Percentiles rank a stretch among this genome's conserved stretches.
Evolutionary conservation across 2,888 invertebrate genomes (phyloP).

Genomic region (Teleogryllus oceanicus): DNA sequence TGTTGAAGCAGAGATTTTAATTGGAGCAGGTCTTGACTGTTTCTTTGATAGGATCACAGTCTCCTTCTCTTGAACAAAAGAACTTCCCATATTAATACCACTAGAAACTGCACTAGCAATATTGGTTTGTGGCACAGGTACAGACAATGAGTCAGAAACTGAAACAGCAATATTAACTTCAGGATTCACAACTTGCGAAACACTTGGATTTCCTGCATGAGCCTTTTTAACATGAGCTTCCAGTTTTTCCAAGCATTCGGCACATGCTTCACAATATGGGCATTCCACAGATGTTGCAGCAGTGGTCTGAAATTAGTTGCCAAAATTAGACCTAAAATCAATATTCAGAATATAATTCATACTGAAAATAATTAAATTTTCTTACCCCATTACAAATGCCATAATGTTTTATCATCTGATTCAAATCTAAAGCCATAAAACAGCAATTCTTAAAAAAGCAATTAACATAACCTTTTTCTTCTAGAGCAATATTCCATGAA

Average conservation of each 20-base stretch:
- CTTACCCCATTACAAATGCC: conserved; percentile 34
- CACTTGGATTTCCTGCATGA: conserved; percentile 2
- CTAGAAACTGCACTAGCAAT: background rate
- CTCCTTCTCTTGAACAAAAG: background rate
- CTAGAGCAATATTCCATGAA: conserved; percentile 40
- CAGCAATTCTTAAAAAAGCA: conserved; percentile 40
- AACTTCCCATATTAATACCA: background rate
- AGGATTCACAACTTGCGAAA: background rate
- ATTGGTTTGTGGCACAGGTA: background rate
- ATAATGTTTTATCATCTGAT: conserved; percentile 40
- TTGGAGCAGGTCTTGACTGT: background rate
- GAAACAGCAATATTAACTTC: background rate
- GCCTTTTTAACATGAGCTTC: conserved; percentile 24
- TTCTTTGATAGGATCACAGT: background rate
- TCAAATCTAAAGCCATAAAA: conserved; percentile 40
- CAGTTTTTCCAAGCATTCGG: conserved; percentile 25
- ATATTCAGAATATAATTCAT: background rate
- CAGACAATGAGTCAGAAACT: background rate
- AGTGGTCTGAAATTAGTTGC: background rate
- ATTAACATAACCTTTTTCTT: conserved; percentile 39
- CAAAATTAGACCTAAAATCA: conserved; percentile 4
- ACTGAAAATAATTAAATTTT: background rate
- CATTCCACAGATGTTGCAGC: conserved; percentile 19
- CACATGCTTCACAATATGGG: conserved; percentile 26
- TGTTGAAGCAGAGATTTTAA: background rate